Evolutionary conservation across 2,113 vertebrate genomes (phyloP).

Genomic region (Rhea americana): DNA sequence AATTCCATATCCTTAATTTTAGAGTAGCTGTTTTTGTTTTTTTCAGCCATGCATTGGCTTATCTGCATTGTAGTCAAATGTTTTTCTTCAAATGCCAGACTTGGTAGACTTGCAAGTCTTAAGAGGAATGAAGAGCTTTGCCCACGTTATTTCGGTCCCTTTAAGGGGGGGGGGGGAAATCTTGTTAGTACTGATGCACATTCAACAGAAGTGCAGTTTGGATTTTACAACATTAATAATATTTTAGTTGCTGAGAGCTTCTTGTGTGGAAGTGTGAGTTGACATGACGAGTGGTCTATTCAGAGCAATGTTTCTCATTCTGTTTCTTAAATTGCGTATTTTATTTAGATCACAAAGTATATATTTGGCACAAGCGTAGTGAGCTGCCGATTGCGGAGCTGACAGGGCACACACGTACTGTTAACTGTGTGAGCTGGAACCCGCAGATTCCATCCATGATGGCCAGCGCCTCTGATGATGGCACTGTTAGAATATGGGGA

Average conservation of each 20-base stretch:
- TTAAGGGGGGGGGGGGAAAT: not conserved
- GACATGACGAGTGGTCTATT: fast-evolving
- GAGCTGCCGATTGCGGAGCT: slow-evolving; percentile 96
- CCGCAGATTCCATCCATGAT: slow-evolving; percentile 91
- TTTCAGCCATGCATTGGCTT: not conserved
- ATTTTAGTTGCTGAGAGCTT: not conserved
- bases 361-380: slow-evolving; percentile 97
- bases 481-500: slow-evolving; percentile 97
- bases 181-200: fast-evolving
- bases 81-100: not conserved
- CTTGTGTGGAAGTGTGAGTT: not conserved
- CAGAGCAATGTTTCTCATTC: not conserved
- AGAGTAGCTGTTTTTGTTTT: not conserved
- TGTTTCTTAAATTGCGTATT: not conserved
- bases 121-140: not conserved
- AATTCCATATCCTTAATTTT: not conserved
- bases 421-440: slow-evolving; percentile 99
- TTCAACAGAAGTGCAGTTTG: fast-evolving
- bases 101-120: not conserved
- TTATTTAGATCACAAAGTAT: slow-evolving; percentile 92
- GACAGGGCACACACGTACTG: slow-evolving; percentile 94
- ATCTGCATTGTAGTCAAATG: not conserved
- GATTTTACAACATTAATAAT: not conserved
- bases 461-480: slow-evolving; percentile 96
- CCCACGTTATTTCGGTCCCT: fast-evolving